These are phyloP conservation scores for Propithecus coquereli DNA, from an alignment of 2,113 vertebrate genomes.

Conservation along the genomic window DNA sequence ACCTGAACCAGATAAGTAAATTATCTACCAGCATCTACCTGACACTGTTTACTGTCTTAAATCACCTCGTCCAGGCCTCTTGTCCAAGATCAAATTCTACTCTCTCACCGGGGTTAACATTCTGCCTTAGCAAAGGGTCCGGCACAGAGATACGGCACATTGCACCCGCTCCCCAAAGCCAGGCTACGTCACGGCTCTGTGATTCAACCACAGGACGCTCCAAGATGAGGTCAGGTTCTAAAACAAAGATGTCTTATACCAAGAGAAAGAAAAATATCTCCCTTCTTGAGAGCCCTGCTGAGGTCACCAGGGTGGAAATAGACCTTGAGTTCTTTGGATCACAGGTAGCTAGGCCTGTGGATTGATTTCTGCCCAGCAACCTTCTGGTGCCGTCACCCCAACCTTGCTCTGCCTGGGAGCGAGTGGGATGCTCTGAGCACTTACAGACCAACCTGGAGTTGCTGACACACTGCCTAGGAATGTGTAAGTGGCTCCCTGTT, in stretches of 20 bases:
- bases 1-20: background rate
- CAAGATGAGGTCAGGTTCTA: background rate
- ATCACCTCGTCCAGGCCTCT: background rate
- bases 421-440: rapidly evolving
- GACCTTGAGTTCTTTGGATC: background rate
- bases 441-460: background rate
- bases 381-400: background rate
- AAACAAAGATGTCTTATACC: background rate
- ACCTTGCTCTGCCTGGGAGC: background rate
- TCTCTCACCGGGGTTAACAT: background rate
- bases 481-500: background rate
- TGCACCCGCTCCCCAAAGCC: background rate
- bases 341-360: background rate
- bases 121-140: background rate
- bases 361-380: background rate
- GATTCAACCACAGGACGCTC: background rate
- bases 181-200: background rate
- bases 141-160: background rate
- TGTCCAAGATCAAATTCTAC: background rate
- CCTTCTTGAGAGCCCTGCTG: background rate
- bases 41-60: background rate
- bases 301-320: rapidly evolving
- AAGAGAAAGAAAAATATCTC: background rate
- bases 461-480: background rate
- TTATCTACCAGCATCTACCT: background rate